These are phyloP conservation scores for Fukomys damarensis DNA, from an alignment of 2,113 vertebrate species.

Conservation along the genomic window DNA sequence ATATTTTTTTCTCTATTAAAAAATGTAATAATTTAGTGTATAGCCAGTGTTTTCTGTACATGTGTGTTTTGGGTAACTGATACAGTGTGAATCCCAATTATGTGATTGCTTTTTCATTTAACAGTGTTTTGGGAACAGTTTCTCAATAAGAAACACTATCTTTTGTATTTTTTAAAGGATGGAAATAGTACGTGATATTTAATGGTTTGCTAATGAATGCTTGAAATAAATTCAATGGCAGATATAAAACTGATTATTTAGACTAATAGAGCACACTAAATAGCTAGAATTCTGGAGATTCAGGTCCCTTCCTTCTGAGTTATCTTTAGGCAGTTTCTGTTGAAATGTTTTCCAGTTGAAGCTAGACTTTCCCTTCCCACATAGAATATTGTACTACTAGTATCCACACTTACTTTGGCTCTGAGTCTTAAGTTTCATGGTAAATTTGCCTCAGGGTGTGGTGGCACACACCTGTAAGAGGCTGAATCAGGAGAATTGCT, in stretches of 20 bases:
- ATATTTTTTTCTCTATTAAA: slow-evolving; percentile 31
- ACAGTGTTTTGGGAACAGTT: background rate
- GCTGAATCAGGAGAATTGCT: background rate
- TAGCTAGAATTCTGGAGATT: background rate
- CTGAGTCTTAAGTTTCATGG: background rate
- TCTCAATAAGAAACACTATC: slow-evolving; percentile 1
- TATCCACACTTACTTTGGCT: background rate
- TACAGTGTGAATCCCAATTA: background rate
- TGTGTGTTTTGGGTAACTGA: background rate
- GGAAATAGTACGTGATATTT: background rate
- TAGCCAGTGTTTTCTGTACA: background rate
- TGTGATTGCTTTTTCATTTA: slow-evolving; percentile 17
- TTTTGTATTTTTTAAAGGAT: slow-evolving; percentile 46
- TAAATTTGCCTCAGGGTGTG: background rate
- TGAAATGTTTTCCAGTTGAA: slow-evolving; percentile 15
- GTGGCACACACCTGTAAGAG: background rate
- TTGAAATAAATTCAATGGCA: background rate
- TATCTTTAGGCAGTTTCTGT: background rate
- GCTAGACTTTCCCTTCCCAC: background rate
- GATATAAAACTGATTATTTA: slow-evolving; percentile 3
- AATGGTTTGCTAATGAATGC: slow-evolving; percentile 24
- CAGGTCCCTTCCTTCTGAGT: background rate
- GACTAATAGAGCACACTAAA: background rate
- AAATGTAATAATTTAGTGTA: background rate
- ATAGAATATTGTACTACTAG: background rate